Base-by-base conservation (phyloP, 2,888 invertebrate genomes). In the Meiosimyza decipiens region DNA sequence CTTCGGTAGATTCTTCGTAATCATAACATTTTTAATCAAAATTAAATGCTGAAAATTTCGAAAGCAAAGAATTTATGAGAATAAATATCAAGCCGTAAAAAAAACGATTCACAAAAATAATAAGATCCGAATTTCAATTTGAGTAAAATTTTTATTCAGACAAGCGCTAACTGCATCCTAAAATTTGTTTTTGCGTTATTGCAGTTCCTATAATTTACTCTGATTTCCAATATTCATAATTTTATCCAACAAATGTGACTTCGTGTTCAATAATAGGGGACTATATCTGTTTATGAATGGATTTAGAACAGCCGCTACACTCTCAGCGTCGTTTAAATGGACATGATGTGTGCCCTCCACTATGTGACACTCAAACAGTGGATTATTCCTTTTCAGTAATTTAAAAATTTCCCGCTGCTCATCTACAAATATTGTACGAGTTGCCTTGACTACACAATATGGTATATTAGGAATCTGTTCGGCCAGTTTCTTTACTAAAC, bases 301-400 rank as follows among this genome's bases (percentile, higher is more conserved):
- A 75, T 88, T 85, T 62, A 92, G 88, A 47, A 88, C 78, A 1
- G 89, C 87, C 1, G 89, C 89, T n/a, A 92, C 85, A 73, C 80
- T 80, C 80, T 90, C 88, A 2, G 93, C 91, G 79, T 90, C 86
- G 77, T 90, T 92, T 76, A 94, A 88, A 86, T 93, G 93, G 52
- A 91, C 87, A 83, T 93, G 93, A 86, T 94, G 94, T 7, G 89
- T 89, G 2, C 93, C 93, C 52, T 90, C 87, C 0, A 93, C 83
- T 62, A 88, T 87, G 73, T 91, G 89, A 73, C 88, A 88, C 80
- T 90, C 89, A 79, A 90, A 92, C 71, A 90, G 87, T 1, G 85
- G 83, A 78, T 90, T 88, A 73, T 87, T 86, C 71, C 88, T 88
- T 65, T 92, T 82, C 22, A 91, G 80, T 75, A 90, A 88, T 78